A percentile compares a stretch with the other conserved stretches of the same genome.
Evolutionary conservation across 2,113 vertebrate species (phyloP).

Genomic region (Hylia prasina): DNA sequence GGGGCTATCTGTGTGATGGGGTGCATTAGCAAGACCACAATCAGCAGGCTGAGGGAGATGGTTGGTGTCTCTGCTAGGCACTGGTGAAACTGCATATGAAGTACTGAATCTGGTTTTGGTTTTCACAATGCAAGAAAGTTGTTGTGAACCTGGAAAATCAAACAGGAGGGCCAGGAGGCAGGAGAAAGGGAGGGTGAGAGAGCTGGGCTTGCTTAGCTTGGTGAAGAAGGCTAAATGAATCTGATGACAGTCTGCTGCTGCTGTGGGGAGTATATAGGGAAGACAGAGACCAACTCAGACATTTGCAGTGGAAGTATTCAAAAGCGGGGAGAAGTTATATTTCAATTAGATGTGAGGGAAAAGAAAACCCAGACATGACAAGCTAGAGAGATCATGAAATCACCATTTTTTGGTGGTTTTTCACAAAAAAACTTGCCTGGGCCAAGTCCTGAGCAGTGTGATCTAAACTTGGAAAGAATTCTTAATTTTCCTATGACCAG

Average conservation of each 20-base stretch:
- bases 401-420: background rate
- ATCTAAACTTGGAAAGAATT: background rate
- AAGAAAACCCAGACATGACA: accelerated
- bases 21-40: background rate
- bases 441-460: background rate
- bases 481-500: background rate
- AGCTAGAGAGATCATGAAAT: background rate
- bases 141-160: background rate
- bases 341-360: background rate
- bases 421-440: background rate
- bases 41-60: background rate
- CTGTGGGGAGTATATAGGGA: accelerated
- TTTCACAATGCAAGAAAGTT: background rate
- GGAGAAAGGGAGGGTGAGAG: accelerated
- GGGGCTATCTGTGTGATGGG: background rate
- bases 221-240: background rate
- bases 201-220: background rate
- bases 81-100: background rate
- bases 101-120: background rate
- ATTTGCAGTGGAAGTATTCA: background rate
- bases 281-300: background rate
- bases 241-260: background rate
- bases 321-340: background rate
- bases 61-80: background rate
- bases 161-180: background rate